Percentiles rank a stretch among this genome's conserved stretches.
phyloP scores from a whole-genome alignment of 2,113 vertebrate genomes.

The Spea bombifrons region DNA sequence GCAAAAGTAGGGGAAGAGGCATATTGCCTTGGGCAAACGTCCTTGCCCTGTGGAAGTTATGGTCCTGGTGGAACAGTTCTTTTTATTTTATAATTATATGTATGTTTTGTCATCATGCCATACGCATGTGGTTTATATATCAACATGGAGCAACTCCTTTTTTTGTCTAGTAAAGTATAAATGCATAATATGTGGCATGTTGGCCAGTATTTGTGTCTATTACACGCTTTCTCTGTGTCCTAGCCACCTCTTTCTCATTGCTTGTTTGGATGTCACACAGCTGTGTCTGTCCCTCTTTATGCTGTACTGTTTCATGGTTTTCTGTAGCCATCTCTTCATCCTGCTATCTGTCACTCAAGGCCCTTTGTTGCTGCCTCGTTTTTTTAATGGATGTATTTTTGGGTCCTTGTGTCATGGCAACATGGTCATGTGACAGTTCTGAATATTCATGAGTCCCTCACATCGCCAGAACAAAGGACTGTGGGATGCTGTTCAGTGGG shows the following conservation, averaged over 20 bases:
- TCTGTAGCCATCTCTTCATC: conserved; percentile 3
- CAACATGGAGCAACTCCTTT: too few species aligned
- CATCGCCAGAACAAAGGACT: conserved; percentile 28
- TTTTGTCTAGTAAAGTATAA: too few species aligned
- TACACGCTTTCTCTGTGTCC: not conserved
- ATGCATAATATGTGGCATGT: too few species aligned
- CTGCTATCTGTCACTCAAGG: conserved; percentile 37
- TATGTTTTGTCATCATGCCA: too few species aligned
- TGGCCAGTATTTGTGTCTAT: too few species aligned
- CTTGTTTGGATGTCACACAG: conserved; percentile 21
- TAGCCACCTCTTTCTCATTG: not conserved
- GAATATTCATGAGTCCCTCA: conserved; percentile 45
- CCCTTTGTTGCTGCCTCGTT: conserved; percentile 43
- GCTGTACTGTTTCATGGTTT: not conserved
- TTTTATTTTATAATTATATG: too few species aligned
- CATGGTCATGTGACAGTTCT: conserved; percentile 37
- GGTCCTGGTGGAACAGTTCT: too few species aligned
- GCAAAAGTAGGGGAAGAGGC: too few species aligned
- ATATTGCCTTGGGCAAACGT: too few species aligned
- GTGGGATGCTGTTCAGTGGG: conserved; percentile 33
- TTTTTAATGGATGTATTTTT: conserved; percentile 47
- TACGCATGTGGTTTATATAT: too few species aligned
- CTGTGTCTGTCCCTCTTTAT: conserved; percentile 16
- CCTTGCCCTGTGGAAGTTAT: too few species aligned
- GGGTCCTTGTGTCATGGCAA: conserved; percentile 47